Conservation (phyloP, 1,140 invertebrate genomes). For the Choristoneura fumiferana region DNA sequence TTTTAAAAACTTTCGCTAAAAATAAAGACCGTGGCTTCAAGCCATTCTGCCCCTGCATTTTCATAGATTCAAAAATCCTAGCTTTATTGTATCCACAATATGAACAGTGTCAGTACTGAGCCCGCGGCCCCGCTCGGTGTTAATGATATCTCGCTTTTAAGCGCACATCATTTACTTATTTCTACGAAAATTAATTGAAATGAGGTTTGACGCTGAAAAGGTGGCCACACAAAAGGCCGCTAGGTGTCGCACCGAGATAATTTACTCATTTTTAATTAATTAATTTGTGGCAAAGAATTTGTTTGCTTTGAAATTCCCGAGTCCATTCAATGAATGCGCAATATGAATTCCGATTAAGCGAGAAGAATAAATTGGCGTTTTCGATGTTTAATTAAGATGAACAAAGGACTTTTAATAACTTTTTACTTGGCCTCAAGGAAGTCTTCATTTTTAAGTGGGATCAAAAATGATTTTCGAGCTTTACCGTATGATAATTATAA, state of each 20-base stretch:
- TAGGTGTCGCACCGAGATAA: conserved; percentile 74
- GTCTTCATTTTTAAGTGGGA: not conserved
- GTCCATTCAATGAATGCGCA: conserved; percentile 52
- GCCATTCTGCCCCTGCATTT: no score
- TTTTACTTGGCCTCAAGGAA: no score
- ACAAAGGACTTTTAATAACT: no score
- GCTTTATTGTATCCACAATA: conserved; percentile 23
- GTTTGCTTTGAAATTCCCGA: conserved; percentile 57
- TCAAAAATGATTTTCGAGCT: no score
- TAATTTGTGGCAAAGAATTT: conserved; percentile 68
- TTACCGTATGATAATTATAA: no score
- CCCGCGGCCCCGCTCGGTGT: conserved; percentile 41
- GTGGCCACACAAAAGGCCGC: conserved; percentile 67
- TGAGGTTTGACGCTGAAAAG: conserved; percentile 77
- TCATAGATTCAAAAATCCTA: conserved; percentile 3
- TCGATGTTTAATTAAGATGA: conserved; percentile 21
- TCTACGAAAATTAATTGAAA: conserved; percentile 77
- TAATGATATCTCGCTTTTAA: conserved; percentile 76
- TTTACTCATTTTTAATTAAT: conserved; percentile 75
- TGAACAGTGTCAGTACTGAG: conserved; percentile 20
- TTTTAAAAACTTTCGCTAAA: no score
- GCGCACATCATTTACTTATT: conserved; percentile 76
- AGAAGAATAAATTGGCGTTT: conserved; percentile 46
- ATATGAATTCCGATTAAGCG: conserved; percentile 63
- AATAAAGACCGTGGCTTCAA: no score